phyloP scores from a whole-genome alignment of 2,113 vertebrate species.

The Ranitomeya imitator region DNA sequence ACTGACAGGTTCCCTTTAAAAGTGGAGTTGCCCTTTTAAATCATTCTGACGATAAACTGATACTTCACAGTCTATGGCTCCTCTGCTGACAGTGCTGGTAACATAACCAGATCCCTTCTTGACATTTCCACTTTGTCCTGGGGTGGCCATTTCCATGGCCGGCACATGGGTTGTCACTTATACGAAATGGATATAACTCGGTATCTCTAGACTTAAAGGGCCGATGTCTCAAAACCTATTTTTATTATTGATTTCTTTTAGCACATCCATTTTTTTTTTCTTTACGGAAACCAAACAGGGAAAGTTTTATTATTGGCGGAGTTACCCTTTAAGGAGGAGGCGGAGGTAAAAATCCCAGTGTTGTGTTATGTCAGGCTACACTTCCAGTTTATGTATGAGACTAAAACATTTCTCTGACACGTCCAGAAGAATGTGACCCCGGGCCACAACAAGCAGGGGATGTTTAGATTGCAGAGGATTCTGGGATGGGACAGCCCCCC shows the following conservation, averaged over 20 bases:
- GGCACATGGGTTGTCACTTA: too few species aligned
- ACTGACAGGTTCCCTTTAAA: neutral
- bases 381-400: conserved; percentile 17
- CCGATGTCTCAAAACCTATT: neutral
- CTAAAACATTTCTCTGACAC: conserved; percentile 29
- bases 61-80: neutral
- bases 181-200: too few species aligned
- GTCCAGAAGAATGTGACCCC: neutral
- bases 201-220: neutral
- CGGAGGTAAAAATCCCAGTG: too few species aligned
- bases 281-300: neutral
- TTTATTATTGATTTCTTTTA: too few species aligned
- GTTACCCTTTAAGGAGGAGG: neutral
- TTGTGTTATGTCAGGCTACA: neutral
- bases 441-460: neutral
- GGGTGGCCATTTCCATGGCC: too few species aligned
- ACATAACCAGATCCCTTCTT: neutral
- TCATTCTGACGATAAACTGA: neutral
- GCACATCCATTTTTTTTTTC: neutral
- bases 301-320: neutral
- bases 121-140: too few species aligned
- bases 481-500: conserved; percentile 5
- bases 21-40: neutral
- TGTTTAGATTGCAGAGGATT: conserved; percentile 29
- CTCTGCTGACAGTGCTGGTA: too few species aligned